Percentiles rank a stretch among this genome's conserved stretches.
Conservation (phyloP, 2,888 invertebrate genomes). For the Lasioglossum pauxillum region DNA sequence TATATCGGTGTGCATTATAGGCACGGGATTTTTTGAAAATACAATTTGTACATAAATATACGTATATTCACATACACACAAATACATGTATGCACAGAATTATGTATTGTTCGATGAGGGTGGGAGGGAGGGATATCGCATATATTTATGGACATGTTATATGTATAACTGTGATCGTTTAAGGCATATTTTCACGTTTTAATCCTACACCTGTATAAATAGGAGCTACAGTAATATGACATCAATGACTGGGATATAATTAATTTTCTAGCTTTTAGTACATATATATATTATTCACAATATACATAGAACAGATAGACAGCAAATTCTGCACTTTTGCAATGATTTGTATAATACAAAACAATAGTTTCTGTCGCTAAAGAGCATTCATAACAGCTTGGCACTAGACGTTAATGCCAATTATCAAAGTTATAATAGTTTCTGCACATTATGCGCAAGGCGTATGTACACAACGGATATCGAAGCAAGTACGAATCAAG, state of each 20-base stretch:
- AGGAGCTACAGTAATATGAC: conserved; percentile 15
- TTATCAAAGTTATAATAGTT: conserved; percentile 56
- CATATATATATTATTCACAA: conserved; percentile 24
- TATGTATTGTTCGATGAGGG: conserved; percentile 20
- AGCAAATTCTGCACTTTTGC: conserved; percentile 59
- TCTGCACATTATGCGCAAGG: conserved; percentile 40
- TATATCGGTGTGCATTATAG: conserved; percentile 29
- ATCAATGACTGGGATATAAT: conserved; percentile 36
- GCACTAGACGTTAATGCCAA: conserved; percentile 55
- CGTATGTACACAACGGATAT: conserved; percentile 22
- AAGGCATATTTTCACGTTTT: conserved; percentile 18
- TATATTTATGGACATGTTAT: neutral
- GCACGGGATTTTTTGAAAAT: conserved; percentile 28
- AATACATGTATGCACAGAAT: conserved; percentile 17
- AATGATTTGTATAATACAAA: conserved; percentile 48
- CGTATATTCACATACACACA: conserved; percentile 33
- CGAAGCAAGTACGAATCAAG: conserved; percentile 22
- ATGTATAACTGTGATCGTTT: conserved; percentile 20
- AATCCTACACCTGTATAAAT: conserved; percentile 13
- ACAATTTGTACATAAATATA: conserved; percentile 52
- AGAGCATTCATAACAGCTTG: conserved; percentile 55
- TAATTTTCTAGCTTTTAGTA: conserved; percentile 27
- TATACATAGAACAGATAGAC: conserved; percentile 43
- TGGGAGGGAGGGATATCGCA: neutral
- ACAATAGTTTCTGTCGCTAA: conserved; percentile 45